phyloP scores from a whole-genome alignment of 2,113 vertebrate species.

The Dicrurus megarhynchus region DNA sequence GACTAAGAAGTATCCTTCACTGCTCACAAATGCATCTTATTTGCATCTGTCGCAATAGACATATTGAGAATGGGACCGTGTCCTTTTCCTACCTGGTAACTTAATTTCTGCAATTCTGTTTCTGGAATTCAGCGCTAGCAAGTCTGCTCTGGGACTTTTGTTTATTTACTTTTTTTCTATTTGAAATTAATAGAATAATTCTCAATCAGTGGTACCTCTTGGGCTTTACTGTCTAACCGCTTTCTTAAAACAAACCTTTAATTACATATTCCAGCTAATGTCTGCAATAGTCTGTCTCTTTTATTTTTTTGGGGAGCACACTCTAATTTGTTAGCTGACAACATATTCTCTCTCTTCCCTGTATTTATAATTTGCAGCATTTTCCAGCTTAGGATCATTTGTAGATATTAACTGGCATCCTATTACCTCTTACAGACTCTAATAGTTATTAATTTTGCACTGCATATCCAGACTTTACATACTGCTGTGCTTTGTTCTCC shows the following conservation, averaged over 20 bases:
- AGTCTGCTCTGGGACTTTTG: neutral
- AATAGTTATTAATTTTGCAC: neutral
- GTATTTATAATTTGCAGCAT: neutral
- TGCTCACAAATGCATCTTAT: neutral
- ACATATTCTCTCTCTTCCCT: neutral
- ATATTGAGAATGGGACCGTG: neutral
- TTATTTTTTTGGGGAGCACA: neutral
- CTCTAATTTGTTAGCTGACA: neutral
- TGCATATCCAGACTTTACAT: neutral
- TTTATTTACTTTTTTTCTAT: neutral
- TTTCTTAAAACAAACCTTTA: neutral
- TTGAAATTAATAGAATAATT: neutral
- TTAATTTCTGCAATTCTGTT: neutral
- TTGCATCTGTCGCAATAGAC: neutral
- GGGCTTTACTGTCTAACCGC: neutral
- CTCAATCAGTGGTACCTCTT: neutral
- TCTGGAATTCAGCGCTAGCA: neutral
- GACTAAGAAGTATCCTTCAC: neutral
- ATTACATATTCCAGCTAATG: neutral
- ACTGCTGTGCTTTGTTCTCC: neutral
- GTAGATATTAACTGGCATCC: neutral
- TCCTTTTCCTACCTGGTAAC: neutral
- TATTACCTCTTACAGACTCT: neutral
- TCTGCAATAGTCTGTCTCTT: neutral
- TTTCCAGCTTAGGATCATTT: neutral